Base-by-base conservation (phyloP, 2,797 vertebrate species). In the Protosalanx chinensis region DNA sequence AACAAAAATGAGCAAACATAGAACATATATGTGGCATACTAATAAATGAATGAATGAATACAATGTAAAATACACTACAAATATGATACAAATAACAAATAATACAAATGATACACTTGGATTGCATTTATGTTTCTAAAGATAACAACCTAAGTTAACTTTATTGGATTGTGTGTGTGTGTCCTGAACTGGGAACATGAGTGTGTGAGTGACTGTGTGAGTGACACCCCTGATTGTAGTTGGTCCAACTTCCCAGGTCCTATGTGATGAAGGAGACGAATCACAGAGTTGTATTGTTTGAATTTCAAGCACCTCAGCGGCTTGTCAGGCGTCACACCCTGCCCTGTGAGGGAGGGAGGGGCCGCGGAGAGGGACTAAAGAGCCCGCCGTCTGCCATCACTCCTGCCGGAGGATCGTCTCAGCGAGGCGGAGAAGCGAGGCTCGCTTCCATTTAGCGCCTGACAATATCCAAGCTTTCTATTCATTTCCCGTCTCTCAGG, bases 401-500 rank as follows among this genome's bases (percentile, higher is more conserved):
- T 78, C 76, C 86, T 83, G 85, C 72, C 46, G 27, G 41, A 68
- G 51, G 6, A 12, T 82, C 83, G 57, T 85, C 83, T 79, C 51
- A 82, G 86, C 81, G 67, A 80, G 37, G 59, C 27, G 32, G 29
- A 27, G 59, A 59, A n/a, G 18, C 33, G 20, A 1, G 37, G 73
- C 72, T 72, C 82, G 86, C 86, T 89, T 73, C 87, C 85, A 87
- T 91, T 89, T 87, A 88, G 84, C 41, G 75, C 67, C 83, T 90
- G 87, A 92, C 90, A 91, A 90, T 90, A 90, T 87, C 88, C 88
- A 83, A 84, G 87, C 88, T 89, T 91, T 87, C 89, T 89, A 90
- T 91, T 92, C 91, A 91, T 92, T 92, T 92, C 88, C 89, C 86
- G 78, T 88, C 89, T 85, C 85, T 89, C 82, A 84, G 82, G 71